These are phyloP conservation scores for Montipora capricornis DNA, from an alignment of 64 coral and sea anemone genomes.

Conservation along the genomic window DNA sequence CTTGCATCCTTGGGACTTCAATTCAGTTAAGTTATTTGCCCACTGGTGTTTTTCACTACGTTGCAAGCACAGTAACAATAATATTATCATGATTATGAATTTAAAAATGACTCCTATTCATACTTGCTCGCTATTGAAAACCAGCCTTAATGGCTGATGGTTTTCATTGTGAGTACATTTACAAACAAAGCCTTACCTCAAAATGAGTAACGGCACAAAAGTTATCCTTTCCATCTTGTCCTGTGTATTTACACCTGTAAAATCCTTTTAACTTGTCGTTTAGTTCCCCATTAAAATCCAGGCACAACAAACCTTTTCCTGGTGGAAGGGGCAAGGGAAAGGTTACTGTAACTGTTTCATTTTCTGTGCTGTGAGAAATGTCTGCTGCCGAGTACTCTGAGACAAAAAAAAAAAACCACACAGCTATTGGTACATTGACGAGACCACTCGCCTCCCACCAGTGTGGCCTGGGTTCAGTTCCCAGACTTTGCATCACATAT, in stretches of 20 bases:
- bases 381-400: conserved; percentile 25
- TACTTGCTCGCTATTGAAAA: too few relatives aligned
- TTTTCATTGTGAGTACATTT: too few relatives aligned
- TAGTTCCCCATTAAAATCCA: conserved; percentile 94
- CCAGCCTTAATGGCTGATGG: too few relatives aligned
- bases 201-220: conserved; percentile 99
- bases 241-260: conserved; percentile 94
- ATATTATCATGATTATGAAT: too few relatives aligned
- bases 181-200: conserved; percentile 64
- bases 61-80: too few relatives aligned
- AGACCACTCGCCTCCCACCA: too few relatives aligned
- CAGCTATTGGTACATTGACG: neutral
- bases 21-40: too few relatives aligned
- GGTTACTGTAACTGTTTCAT: conserved; percentile 75
- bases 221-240: conserved; percentile 77
- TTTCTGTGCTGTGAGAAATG: conserved; percentile 71
- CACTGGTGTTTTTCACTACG: too few relatives aligned
- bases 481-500: too few relatives aligned
- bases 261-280: conserved; percentile 99
- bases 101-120: too few relatives aligned
- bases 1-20: too few relatives aligned
- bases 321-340: conserved; percentile 80
- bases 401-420: neutral
- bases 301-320: conserved; percentile 69
- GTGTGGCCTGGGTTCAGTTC: too few relatives aligned